Conservation (phyloP, 1,140 invertebrate species). For the Asbolus verrucosus region DNA sequence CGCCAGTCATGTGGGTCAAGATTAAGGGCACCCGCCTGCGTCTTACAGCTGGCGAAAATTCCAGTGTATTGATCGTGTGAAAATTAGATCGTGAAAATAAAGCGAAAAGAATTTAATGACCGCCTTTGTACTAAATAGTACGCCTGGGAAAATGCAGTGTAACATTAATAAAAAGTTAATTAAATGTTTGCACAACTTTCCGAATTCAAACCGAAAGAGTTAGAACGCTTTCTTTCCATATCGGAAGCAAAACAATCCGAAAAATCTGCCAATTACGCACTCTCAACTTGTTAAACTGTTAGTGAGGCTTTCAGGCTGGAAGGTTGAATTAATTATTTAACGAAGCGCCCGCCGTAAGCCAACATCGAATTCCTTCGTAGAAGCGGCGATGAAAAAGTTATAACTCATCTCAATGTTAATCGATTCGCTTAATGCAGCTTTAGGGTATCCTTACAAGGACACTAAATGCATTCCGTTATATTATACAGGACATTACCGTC, state of each 20-base stretch:
- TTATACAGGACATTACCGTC: constrained; percentile 11
- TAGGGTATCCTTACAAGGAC: constrained; percentile 21
- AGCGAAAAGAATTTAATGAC: constrained; percentile 4
- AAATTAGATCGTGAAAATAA: constrained; percentile 16
- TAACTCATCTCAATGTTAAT: constrained; percentile 28
- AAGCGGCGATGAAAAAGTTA: background rate
- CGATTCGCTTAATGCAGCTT: constrained; percentile 20
- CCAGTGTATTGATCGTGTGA: constrained; percentile 1
- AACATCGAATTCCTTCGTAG: constrained; percentile 14
- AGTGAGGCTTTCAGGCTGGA: constrained; percentile 15
- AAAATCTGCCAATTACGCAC: constrained; percentile 31
- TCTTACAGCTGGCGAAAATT: constrained; percentile 1
- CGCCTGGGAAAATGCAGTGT: no score
- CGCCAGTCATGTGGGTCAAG: constrained; percentile 16
- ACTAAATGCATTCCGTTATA: constrained; percentile 8
- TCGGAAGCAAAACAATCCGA: constrained; percentile 30
- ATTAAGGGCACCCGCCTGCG: constrained; percentile 6
- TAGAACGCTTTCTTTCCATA: constrained; percentile 2
- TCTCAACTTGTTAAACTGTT: constrained; percentile 19
- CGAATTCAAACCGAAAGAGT: background rate
- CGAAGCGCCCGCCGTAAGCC: constrained; percentile 6
- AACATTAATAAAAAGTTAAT: constrained; percentile 2
- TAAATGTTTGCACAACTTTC: constrained; percentile 1
- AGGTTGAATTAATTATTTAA: constrained; percentile 36
- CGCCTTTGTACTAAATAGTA: no score